Conservation (phyloP, 2,888 invertebrate genomes). For the Drosophila putrida region DNA sequence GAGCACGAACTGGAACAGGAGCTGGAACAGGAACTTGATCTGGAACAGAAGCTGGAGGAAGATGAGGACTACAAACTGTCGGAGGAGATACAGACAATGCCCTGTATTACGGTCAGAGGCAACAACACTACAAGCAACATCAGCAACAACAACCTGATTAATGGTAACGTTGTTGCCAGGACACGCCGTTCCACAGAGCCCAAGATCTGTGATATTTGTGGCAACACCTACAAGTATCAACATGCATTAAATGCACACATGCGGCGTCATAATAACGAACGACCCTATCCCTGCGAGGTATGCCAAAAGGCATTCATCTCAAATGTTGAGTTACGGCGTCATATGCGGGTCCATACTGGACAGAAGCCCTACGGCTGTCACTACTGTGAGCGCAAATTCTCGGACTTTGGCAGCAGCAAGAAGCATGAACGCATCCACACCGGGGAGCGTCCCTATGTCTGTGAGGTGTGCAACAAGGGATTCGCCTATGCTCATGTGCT, state of each 20-base stretch:
- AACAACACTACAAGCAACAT: not conserved
- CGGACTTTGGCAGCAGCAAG: constrained; percentile 85
- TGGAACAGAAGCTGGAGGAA: constrained; percentile 27
- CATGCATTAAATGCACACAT: constrained; percentile 85
- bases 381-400: constrained; percentile 84
- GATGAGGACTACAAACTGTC: constrained; percentile 37
- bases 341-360: constrained; percentile 85
- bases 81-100: constrained; percentile 1
- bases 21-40: constrained; percentile 24
- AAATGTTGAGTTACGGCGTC: constrained; percentile 84
- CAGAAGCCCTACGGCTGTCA: constrained; percentile 84
- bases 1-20: constrained; percentile 23
- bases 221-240: constrained; percentile 84
- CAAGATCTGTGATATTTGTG: constrained; percentile 85
- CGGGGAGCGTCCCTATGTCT: constrained; percentile 84
- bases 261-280: constrained; percentile 84
- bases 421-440: constrained; percentile 85
- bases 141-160: constrained; percentile 23
- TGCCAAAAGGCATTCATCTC: constrained; percentile 85
- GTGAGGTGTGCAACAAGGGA: constrained; percentile 82
- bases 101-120: constrained; percentile 21
- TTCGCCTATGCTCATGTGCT: constrained; percentile 85
- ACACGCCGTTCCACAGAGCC: constrained; percentile 57
- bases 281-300: constrained; percentile 83
- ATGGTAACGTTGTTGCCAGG: not conserved